Evolutionary conservation across 2,797 vertebrate genomes (phyloP).

Genomic region (Lindbergichthys nudifrons): DNA sequence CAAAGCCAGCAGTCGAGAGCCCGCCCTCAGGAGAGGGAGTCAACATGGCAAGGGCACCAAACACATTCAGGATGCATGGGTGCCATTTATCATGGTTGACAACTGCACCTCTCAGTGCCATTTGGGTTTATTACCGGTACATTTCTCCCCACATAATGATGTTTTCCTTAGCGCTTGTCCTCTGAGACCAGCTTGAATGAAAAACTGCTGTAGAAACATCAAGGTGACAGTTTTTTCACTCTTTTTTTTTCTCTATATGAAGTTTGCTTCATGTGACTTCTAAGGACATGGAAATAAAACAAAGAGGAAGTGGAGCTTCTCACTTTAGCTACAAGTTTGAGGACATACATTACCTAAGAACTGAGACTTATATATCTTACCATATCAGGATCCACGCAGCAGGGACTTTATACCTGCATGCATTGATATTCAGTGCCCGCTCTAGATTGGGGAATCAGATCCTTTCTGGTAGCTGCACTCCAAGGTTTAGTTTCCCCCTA

Average conservation of each 20-base stretch:
- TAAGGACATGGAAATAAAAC: constrained; percentile 62
- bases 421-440: constrained; percentile 32
- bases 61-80: constrained; percentile 78
- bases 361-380: constrained; percentile 4
- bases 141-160: constrained; percentile 84
- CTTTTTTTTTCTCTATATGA: constrained; percentile 50
- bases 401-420: constrained; percentile 28
- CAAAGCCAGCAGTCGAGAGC: constrained; percentile 67
- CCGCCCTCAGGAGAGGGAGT: constrained; percentile 73
- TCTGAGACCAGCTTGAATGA: constrained; percentile 77
- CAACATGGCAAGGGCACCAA: constrained; percentile 82
- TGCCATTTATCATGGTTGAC: constrained; percentile 86
- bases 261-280: constrained; percentile 71
- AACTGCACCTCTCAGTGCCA: constrained; percentile 79
- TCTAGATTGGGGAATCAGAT: constrained; percentile 26
- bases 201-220: constrained; percentile 79
- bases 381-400: constrained; percentile 44
- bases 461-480: constrained; percentile 28
- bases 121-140: constrained; percentile 86
- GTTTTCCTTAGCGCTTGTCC: constrained; percentile 81
- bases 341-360: constrained; percentile 38
- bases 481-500: constrained; percentile 26
- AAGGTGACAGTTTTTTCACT: constrained; percentile 75
- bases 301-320: constrained; percentile 43
- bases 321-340: constrained; percentile 40